Percentiles rank a stretch among this genome's conserved stretches.
Evolutionary conservation across 2,888 invertebrate genomes (phyloP).

Genomic region (Mellilla xanthometata): DNA sequence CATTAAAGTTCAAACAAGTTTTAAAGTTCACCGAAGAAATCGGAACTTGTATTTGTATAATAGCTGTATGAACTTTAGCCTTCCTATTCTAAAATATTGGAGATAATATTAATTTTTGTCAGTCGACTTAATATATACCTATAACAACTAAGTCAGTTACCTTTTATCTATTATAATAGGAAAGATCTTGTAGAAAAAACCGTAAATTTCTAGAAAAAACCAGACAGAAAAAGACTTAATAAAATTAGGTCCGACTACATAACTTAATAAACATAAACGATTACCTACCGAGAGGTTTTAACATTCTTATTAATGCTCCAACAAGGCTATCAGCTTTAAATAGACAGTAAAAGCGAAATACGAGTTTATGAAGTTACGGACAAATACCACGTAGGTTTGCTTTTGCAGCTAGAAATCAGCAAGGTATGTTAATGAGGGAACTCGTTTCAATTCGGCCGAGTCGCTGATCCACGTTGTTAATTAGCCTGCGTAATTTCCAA

Average conservation of each 20-base stretch:
- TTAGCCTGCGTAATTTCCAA: slow-evolving; percentile 25
- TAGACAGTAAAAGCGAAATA: slow-evolving; percentile 12
- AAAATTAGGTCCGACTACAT: background rate
- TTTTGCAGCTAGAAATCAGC: slow-evolving; percentile 22
- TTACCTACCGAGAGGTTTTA: background rate
- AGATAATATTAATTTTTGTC: too few species aligned
- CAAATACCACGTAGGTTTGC: slow-evolving; percentile 12
- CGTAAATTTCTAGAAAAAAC: too few species aligned
- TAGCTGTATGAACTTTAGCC: slow-evolving; percentile 24
- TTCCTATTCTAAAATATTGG: slow-evolving; percentile 6
- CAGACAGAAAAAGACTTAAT: background rate
- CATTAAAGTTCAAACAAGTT: slow-evolving; percentile 30
- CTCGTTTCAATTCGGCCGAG: slow-evolving; percentile 25
- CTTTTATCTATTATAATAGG: too few species aligned
- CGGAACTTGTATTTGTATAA: slow-evolving; percentile 18
- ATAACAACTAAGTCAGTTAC: too few species aligned
- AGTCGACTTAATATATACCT: too few species aligned
- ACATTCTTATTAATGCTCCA: slow-evolving; percentile 7
- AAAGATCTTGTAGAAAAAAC: too few species aligned
- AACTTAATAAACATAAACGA: background rate
- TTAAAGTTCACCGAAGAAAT: slow-evolving; percentile 29
- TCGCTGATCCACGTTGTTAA: slow-evolving; percentile 23
- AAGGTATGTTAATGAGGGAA: slow-evolving; percentile 27
- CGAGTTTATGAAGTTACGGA: slow-evolving; percentile 10
- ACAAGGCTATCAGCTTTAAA: slow-evolving; percentile 13